phyloP scores from a whole-genome alignment of 1,140 invertebrate species.

The Drosophila prosaltans region DNA sequence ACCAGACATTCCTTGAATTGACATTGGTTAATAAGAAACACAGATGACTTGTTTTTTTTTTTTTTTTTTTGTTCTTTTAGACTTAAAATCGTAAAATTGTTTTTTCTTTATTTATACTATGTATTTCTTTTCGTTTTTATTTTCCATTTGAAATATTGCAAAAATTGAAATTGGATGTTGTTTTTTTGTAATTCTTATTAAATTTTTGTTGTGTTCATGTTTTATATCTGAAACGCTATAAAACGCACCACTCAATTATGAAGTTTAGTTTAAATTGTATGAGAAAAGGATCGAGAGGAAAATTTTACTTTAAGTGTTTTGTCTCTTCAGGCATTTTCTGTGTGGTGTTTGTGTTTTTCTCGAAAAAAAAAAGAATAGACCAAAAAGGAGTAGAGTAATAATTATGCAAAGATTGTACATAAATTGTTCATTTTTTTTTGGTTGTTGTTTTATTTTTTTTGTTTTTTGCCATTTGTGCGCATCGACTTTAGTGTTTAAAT shows the following conservation, averaged over 20 bases:
- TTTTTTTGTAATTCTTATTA: slow-evolving; percentile 32
- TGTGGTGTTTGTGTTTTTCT: neutral
- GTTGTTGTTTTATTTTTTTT: slow-evolving; percentile 26
- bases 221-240: slow-evolving; percentile 73
- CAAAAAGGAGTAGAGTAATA: neutral
- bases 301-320: neutral
- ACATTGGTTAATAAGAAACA: neutral
- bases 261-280: neutral
- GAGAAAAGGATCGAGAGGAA: neutral
- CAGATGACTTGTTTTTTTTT: neutral
- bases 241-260: slow-evolving; percentile 77
- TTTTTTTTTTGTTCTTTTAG: slow-evolving; percentile 39
- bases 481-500: slow-evolving; percentile 60
- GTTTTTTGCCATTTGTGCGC: slow-evolving; percentile 62
- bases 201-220: slow-evolving; percentile 47
- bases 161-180: slow-evolving; percentile 57
- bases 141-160: slow-evolving; percentile 49
- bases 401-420: slow-evolving; percentile 23
- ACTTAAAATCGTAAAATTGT: slow-evolving; percentile 70
- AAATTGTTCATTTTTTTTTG: slow-evolving; percentile 36
- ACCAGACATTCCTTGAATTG: too few species aligned
- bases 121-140: slow-evolving; percentile 24
- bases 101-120: slow-evolving; percentile 68
- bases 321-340: neutral
- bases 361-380: neutral